Base-by-base conservation (phyloP, 2,797 vertebrate genomes). In the Lutjanus argentimaculatus region DNA sequence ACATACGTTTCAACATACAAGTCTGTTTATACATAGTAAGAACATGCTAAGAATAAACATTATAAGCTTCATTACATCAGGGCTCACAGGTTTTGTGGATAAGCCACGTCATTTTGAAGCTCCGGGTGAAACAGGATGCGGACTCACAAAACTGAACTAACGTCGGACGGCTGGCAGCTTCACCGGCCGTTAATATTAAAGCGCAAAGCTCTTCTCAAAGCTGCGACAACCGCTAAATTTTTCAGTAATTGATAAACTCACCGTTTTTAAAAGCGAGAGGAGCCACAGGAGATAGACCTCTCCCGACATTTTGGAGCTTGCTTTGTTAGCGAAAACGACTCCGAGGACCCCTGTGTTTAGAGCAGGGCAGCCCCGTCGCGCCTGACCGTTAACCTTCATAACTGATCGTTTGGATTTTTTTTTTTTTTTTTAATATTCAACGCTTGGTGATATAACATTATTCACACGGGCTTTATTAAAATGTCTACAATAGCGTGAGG, bases 241-340 rank as follows among this genome's bases (percentile, higher is more conserved):
- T 9, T 43, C 1, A 30, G 0, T 7, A 2, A 77, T n/a, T 40
- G 46, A 45, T 61, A 72, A 83, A 93, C 91, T 94, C 90, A 96
- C 96, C 95, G 94, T 94, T 78, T 96, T 92, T 78, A 96, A 71
- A 22, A 96, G 63, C 16, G 95, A 94, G 4, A 96, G 63, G 3
- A 96, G 90, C 95, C 95, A 96, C 45, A 96, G 72, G 43, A 96
- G 85, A 75, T 94, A 96, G 1, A 95, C 92, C 83, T 96, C 96
- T 25, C 92, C 94, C 92, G 94, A 95, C 96, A 96, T 96, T 89
- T 94, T 95, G 81, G 66, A 85, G 48, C 22, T 77, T 85, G 91
- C 87, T 90, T 87, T 88, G 76, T 81, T 71, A 88, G 48, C 69
- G 10, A 36, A 45, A 82, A 48, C 49, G 74, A 69, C 67, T n/a